These are phyloP conservation scores for Protosalanx chinensis DNA, from an alignment of 2,797 vertebrate species.

Conservation along the genomic window DNA sequence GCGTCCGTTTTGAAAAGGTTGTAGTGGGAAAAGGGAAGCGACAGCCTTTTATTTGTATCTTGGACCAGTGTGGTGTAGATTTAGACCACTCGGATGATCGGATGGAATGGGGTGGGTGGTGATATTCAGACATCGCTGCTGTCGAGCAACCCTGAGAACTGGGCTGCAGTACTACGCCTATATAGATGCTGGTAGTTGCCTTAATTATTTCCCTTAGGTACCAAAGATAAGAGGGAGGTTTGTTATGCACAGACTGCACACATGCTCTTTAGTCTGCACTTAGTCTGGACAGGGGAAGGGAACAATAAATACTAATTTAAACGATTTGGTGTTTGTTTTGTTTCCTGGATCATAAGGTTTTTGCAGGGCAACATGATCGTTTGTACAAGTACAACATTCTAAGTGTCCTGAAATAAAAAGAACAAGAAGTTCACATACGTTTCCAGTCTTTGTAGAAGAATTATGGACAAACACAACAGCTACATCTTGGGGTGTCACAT, in stretches of 20 bases:
- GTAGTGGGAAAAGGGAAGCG: conserved; percentile 1
- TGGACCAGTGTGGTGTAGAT: conserved; percentile 25
- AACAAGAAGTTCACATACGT: not conserved
- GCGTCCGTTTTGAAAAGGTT: conserved; percentile 4
- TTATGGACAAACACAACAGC: not conserved
- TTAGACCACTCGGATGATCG: conserved; percentile 27
- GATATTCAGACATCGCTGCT: conserved; percentile 12
- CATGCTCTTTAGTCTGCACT: conserved; percentile 24
- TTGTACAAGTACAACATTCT: not conserved
- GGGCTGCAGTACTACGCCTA: conserved; percentile 58
- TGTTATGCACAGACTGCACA: conserved; percentile 61
- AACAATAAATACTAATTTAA: conserved; percentile 58
- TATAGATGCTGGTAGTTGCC: conserved; percentile 75
- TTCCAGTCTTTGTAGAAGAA: too few species aligned
- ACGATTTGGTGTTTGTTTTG: conserved; percentile 27
- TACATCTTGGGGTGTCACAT: conserved; percentile 41
- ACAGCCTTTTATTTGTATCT: conserved; percentile 34
- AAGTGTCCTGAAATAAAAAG: conserved; percentile 18
- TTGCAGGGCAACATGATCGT: not conserved
- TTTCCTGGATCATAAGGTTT: conserved; percentile 16
- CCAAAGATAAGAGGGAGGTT: conserved; percentile 66
- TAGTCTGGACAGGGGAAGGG: conserved; percentile 37
- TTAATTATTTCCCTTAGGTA: conserved; percentile 71
- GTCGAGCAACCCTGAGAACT: conserved; percentile 21
- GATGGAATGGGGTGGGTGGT: conserved; percentile 15